A percentile compares a stretch with the other conserved stretches of the same genome.
Conservation (phyloP, 2,113 vertebrate genomes). For the Probosciger aterrimus region DNA sequence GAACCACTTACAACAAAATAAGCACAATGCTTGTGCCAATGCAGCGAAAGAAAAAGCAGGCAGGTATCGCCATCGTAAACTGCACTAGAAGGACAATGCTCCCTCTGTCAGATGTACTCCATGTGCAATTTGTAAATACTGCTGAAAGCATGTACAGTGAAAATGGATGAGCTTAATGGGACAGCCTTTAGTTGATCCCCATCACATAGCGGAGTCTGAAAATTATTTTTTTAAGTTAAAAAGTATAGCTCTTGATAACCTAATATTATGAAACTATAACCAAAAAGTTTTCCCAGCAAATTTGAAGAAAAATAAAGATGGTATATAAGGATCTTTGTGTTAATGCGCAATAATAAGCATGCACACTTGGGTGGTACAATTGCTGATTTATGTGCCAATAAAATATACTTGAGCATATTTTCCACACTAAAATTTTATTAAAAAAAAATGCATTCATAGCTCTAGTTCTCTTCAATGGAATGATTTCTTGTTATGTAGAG, state of each 20-base stretch:
- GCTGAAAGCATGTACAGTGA: slow-evolving; percentile 66
- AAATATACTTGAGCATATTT: slow-evolving; percentile 63
- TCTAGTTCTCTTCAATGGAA: slow-evolving; percentile 8
- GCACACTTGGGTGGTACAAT: slow-evolving; percentile 70
- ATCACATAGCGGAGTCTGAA: slow-evolving; percentile 46
- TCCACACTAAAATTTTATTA: slow-evolving; percentile 49
- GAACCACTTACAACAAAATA: slow-evolving; percentile 94
- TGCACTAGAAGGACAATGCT: slow-evolving; percentile 71
- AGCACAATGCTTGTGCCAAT: slow-evolving; percentile 88
- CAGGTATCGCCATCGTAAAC: slow-evolving; percentile 78
- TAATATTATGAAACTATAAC: background rate
- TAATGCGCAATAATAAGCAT: slow-evolving; percentile 78
- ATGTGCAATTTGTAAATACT: slow-evolving; percentile 66
- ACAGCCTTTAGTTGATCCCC: slow-evolving; percentile 57
- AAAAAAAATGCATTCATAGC: background rate
- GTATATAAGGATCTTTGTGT: slow-evolving; percentile 51
- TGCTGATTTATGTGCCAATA: slow-evolving; percentile 69
- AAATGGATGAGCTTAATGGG: slow-evolving; percentile 40
- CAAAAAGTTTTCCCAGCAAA: slow-evolving; percentile 55
- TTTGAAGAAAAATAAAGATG: background rate
- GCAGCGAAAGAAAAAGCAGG: slow-evolving; percentile 81
- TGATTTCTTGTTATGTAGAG: slow-evolving; percentile 15
- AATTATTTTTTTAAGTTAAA: slow-evolving; percentile 80
- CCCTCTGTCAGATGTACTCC: background rate
- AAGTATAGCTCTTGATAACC: slow-evolving; percentile 45